These are phyloP conservation scores for Ophioninae sp. DNA, from an alignment of 2,888 invertebrate species.

Conservation along the genomic window DNA sequence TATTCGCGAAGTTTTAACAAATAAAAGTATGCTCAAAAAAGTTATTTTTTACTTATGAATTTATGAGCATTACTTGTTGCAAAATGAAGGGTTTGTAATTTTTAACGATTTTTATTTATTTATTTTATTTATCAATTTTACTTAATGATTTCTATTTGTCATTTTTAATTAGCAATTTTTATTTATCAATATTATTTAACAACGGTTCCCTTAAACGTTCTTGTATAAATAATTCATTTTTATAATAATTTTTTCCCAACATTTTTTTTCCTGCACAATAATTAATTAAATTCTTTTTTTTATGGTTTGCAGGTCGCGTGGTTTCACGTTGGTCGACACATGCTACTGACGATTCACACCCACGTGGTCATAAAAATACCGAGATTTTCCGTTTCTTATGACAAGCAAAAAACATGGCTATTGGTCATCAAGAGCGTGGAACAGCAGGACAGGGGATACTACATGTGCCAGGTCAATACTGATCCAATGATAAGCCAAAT, in stretches of 20 bases:
- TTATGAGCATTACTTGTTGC: neutral
- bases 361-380: conserved; percentile 95
- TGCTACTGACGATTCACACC: conserved; percentile 95
- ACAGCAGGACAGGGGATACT: conserved; percentile 94
- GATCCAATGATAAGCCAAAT: conserved; percentile 98
- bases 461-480: conserved; percentile 95
- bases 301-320: conserved; percentile 89
- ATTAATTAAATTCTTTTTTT: neutral
- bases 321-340: conserved; percentile 97
- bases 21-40: neutral
- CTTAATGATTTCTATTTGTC: too few species aligned
- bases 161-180: too few species aligned
- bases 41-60: neutral
- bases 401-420: conserved; percentile 95
- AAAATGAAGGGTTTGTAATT: neutral
- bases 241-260: neutral
- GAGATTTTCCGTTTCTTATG: conserved; percentile 94
- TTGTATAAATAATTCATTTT: neutral
- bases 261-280: neutral
- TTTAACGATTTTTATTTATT: too few species aligned
- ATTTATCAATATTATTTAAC: too few species aligned
- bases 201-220: neutral
- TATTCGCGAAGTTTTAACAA: neutral
- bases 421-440: conserved; percentile 95
- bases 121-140: too few species aligned